These are phyloP conservation scores for Agelastica alni DNA, from an alignment of 2,888 invertebrate species.

Conservation along the genomic window DNA sequence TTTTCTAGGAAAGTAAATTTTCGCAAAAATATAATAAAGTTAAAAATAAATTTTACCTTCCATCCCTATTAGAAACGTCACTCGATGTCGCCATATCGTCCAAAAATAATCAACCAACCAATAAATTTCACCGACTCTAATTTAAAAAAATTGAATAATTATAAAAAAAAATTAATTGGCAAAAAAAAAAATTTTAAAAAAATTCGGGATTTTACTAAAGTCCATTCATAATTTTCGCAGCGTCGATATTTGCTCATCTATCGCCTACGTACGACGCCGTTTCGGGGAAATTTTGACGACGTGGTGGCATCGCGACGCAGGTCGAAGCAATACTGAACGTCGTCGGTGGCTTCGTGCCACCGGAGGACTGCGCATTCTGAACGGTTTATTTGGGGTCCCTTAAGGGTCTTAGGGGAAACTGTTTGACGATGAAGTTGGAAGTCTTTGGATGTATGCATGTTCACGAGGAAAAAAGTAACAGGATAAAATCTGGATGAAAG, in stretches of 20 bases:
- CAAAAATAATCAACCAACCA: not conserved
- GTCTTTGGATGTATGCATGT: conserved; percentile 19
- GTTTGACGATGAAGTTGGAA: conserved; percentile 25
- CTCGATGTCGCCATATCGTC: conserved; percentile 39
- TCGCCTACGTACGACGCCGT: conserved; percentile 12
- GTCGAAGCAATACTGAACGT: conserved; percentile 45
- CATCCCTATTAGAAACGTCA: conserved; percentile 38
- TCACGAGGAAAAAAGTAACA: conserved; percentile 6
- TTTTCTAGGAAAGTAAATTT: not conserved
- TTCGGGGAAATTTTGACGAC: conserved; percentile 21
- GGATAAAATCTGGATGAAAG: conserved; percentile 12
- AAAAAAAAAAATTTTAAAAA: no score
- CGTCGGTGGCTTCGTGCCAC: conserved; percentile 16
- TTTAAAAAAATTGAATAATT: no score
- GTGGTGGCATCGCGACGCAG: conserved; percentile 41
- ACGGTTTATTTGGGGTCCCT: conserved; percentile 25
- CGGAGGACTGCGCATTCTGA: conserved; percentile 27
- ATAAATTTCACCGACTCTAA: conserved; percentile 2
- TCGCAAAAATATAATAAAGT: not conserved
- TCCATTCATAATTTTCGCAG: not conserved
- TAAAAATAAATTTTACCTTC: conserved; percentile 37
- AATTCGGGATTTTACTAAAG: no score
- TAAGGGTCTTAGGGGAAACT: conserved; percentile 27
- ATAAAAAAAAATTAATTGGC: no score
- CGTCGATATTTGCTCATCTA: not conserved